Evolutionary conservation across 2,797 vertebrate genomes (phyloP), one percentile per base, ranked within the genome.

Genomic region (Paratrypauchen microcephalus): DNA sequence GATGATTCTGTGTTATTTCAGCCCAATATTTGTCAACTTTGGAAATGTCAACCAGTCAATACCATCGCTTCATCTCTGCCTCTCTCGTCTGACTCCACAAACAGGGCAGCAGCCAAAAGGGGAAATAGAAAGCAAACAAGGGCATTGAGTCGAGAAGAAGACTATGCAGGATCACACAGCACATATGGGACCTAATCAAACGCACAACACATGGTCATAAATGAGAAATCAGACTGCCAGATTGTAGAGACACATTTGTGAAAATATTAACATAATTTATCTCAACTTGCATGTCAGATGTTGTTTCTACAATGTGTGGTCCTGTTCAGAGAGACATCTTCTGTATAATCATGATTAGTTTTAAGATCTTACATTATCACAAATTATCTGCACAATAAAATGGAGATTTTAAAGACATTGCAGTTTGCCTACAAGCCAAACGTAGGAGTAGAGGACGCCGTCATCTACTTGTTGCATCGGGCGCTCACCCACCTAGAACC

Each of bases 11-110:
- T 78, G 68, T 73, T 77, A 71, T 80, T 77, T 78, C 69, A 83
- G 67, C 48, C 72, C 64, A 71, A 82, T 66, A 78, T 86, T 82
- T 82, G 75, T 86, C 79, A 82, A 74, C 72, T 74, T 74, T 69
- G 61, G 67, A 87, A 86, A 86, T 82, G 80, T 84, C 86, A 79
- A 50, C 66, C n/a, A 52, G 72, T 87, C 76, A 76, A 77, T 76
- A 76, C 45, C 58, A 54, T 62, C n/a, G 9, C 71, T 68, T 67
- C 59, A 70, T 73, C 70, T 62, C 58, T 62, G 50, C 52, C 32
- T 30, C 56, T 50, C 62, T 68, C 9, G 24, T 54, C 39, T 45
- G 23, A 64, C 72, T 62, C 65, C 68, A 67, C 67, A 63, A 12
- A 62, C 45, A 65, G 15, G 13, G 24, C 63, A 36, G 11, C 24